phyloP scores from a whole-genome alignment of 2,797 vertebrate species.

The Iguana delicatissima region DNA sequence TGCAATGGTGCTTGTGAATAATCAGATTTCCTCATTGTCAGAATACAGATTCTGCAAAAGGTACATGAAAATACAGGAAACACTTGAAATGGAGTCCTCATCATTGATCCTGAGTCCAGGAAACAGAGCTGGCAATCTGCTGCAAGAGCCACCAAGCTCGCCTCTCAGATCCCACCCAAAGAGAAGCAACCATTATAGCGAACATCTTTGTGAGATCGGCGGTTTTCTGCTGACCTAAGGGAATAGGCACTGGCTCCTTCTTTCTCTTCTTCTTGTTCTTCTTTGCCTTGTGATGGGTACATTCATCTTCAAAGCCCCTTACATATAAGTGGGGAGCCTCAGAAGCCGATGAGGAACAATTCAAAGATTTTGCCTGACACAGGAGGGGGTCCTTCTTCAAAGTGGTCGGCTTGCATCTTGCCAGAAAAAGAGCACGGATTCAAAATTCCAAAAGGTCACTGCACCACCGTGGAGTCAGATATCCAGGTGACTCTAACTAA shows the following conservation, averaged over 20 bases:
- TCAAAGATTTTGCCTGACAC: slow-evolving; percentile 73
- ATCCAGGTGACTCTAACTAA: slow-evolving; percentile 70
- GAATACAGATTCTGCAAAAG: not conserved
- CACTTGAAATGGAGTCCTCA: not conserved
- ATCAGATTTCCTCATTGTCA: not conserved
- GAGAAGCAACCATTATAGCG: slow-evolving; percentile 60
- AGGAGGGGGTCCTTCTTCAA: slow-evolving; percentile 72
- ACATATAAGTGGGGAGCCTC: slow-evolving; percentile 52
- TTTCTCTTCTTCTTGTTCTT: not conserved
- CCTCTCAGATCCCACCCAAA: slow-evolving; percentile 59
- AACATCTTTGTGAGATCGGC: slow-evolving; percentile 64
- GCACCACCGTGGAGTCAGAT: slow-evolving; percentile 68
- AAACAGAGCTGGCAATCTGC: slow-evolving; percentile 1
- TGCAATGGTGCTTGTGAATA: not conserved
- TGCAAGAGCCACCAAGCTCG: slow-evolving; percentile 28
- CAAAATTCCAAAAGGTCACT: slow-evolving; percentile 71
- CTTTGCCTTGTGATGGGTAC: slow-evolving; percentile 49
- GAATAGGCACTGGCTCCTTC: slow-evolving; percentile 63
- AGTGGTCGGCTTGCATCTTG: slow-evolving; percentile 59
- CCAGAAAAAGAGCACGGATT: slow-evolving; percentile 64
- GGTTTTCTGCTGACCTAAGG: slow-evolving; percentile 62
- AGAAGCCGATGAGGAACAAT: slow-evolving; percentile 69
- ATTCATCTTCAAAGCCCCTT: slow-evolving; percentile 74
- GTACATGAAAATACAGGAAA: not conserved
- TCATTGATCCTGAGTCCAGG: slow-evolving; percentile 35